These are phyloP conservation scores for Sesamia nonagrioides DNA, from an alignment of 1,140 invertebrate genomes.

Conservation along the genomic window DNA sequence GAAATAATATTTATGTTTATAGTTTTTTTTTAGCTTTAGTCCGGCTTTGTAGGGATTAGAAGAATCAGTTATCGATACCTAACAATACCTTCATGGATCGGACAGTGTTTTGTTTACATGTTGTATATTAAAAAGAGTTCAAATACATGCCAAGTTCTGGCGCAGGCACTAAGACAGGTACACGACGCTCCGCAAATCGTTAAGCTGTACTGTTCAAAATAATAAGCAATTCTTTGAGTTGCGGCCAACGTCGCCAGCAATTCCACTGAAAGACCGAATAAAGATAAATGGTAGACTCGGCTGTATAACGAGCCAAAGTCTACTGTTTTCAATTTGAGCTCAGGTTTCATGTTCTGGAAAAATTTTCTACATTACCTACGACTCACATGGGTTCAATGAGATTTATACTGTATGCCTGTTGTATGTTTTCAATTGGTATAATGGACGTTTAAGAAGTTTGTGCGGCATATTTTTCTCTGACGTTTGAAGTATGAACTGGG, in stretches of 20 bases:
- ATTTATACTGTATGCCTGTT: constrained; percentile 27
- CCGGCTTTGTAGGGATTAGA: no score
- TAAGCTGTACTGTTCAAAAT: constrained; percentile 82
- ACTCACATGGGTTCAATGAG: constrained; percentile 28
- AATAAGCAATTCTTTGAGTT: constrained; percentile 85
- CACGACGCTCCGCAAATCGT: constrained; percentile 70
- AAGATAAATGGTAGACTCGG: constrained; percentile 83
- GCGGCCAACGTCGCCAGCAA: constrained; percentile 82
- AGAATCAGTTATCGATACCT: no score
- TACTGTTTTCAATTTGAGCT: constrained; percentile 84
- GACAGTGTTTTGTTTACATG: no score
- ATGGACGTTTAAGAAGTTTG: constrained; percentile 25
- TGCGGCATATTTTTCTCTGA: constrained; percentile 21
- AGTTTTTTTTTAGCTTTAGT: no score
- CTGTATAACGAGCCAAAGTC: constrained; percentile 81
- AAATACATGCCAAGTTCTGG: constrained; percentile 38
- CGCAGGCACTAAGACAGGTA: constrained; percentile 2
- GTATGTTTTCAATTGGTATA: constrained; percentile 37
- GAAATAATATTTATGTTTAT: no score
- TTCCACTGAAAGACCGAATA: constrained; percentile 84
- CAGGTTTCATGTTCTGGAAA: constrained; percentile 69
- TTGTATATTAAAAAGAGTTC: constrained; percentile 12
- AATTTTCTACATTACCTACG: constrained; percentile 68
- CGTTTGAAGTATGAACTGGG: background rate
- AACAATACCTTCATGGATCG: no score